Evolutionary conservation across 2,113 vertebrate species (phyloP), one percentile per base, ranked within the genome.

Genomic region (Dromaius novaehollandiae): DNA sequence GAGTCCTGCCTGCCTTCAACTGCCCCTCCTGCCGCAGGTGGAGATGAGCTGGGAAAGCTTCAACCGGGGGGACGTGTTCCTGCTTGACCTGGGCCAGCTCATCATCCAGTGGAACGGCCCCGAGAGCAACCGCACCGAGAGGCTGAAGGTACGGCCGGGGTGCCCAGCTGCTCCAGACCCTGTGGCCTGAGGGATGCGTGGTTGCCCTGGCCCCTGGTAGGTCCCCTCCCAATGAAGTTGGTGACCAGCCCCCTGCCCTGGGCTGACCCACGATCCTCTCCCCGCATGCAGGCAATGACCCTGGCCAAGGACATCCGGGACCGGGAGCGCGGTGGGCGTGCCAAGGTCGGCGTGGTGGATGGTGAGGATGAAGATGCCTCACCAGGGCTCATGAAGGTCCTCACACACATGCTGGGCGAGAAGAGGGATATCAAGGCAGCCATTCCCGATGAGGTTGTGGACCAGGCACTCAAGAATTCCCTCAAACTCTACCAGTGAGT

Each of bases 61-160:
- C 97, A 99, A 99, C 93, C 95, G 28, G 24, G 99, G 99, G 0
- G 99, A 99, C 0, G 99, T 99, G 34, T 99, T 99, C 96, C 96
- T 99, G 85, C 93, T 99, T 96, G 99, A 99, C 83, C 91, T 99
- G 24, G 99, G 99, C 9, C 99, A 98, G 58, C 94, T 99, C 46
- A 99, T 99, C n/a, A 73, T 99, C 78, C 99, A 99, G 90, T 99
- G 99, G 99, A 99, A 99, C 0, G 99, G 99, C 13, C 98, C 99
- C 0, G 97, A 98, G 25, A 99, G 99, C 94, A 99, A 98, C 96
- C 98, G 94, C 22, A 98, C 98, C 2, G 99, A 99, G 94, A 98
- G 99, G 68, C 97, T 99, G 68, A 98, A 96, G 98, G 99, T 99
- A 97, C 1, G 5, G 18, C 6, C 1, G 1, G 18, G 51, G 24